Evolutionary conservation across 1,140 invertebrate genomes (phyloP).

Genomic region (Micrasema minimum): DNA sequence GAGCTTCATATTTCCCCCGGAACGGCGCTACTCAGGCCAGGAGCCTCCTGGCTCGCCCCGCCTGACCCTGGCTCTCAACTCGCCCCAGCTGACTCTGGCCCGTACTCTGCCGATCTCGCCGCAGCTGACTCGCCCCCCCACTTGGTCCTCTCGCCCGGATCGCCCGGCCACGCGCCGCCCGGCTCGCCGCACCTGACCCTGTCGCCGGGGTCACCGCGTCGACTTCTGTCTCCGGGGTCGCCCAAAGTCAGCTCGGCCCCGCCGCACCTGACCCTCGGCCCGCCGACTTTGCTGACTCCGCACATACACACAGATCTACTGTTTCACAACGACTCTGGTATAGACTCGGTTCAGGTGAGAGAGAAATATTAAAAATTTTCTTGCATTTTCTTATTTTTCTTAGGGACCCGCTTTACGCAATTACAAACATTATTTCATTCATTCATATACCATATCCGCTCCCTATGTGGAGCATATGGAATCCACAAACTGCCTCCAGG

Average conservation of each 20-base stretch:
- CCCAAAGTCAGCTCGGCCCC: slow-evolving; percentile 56
- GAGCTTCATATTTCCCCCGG: slow-evolving; percentile 73
- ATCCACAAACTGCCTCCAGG: no score
- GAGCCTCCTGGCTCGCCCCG: slow-evolving; percentile 56
- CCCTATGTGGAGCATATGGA: no score
- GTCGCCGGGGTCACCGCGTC: slow-evolving; percentile 32
- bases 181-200: not conserved
- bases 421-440: no score
- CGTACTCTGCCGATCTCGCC: slow-evolving; percentile 56
- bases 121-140: slow-evolving; percentile 14
- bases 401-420: no score
- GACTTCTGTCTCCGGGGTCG: slow-evolving; percentile 21
- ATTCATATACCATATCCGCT: no score
- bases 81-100: slow-evolving; percentile 11
- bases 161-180: slow-evolving; percentile 70
- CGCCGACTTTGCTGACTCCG: slow-evolving; percentile 17
- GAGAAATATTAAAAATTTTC: no score
- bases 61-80: slow-evolving; percentile 34
- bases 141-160: slow-evolving; percentile 52
- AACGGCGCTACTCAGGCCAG: slow-evolving; percentile 62
- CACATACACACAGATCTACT: slow-evolving; percentile 51
- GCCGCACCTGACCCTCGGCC: slow-evolving; percentile 36
- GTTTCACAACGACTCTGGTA: slow-evolving; percentile 69
- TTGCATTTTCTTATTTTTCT: no score
- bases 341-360: slow-evolving; percentile 77